Conservation (phyloP, 2,113 vertebrate genomes). For the Cathartes aura region DNA sequence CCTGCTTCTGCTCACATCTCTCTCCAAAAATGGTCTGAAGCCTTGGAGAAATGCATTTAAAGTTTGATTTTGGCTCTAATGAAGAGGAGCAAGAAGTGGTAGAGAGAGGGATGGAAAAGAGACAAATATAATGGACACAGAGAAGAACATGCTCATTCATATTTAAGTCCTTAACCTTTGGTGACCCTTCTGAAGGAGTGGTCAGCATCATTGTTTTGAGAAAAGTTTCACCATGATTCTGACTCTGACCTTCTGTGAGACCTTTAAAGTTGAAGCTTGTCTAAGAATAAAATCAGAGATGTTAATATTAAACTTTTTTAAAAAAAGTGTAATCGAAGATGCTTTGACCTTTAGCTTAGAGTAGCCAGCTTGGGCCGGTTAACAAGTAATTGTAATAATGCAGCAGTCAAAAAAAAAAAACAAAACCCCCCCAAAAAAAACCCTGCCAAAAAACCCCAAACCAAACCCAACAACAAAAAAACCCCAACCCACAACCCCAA, state of each 20-base stretch:
- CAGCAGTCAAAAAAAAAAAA: not conserved
- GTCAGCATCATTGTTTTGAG: not conserved
- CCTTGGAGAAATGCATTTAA: not conserved
- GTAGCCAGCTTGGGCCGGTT: not conserved
- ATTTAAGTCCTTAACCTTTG: not conserved
- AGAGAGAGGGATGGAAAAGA: not conserved
- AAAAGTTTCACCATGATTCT: not conserved
- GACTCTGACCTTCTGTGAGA: not conserved
- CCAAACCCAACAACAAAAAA: not conserved
- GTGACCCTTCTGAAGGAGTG: not conserved
- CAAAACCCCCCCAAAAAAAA: not conserved
- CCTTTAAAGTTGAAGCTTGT: not conserved
- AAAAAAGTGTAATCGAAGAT: not conserved
- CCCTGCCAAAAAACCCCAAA: not conserved
- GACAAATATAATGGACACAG: not conserved
- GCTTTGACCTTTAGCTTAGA: not conserved
- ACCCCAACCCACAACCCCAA: not conserved
- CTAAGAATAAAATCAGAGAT: not conserved
- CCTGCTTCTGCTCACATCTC: not conserved
- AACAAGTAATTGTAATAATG: not conserved
- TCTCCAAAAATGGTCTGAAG: not conserved
- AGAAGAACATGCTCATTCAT: not conserved
- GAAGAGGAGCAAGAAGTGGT: not conserved
- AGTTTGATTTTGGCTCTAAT: not conserved
- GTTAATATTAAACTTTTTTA: not conserved